Evolutionary conservation across 2,888 invertebrate species (phyloP).

Genomic region (Ophion slaviceki): DNA sequence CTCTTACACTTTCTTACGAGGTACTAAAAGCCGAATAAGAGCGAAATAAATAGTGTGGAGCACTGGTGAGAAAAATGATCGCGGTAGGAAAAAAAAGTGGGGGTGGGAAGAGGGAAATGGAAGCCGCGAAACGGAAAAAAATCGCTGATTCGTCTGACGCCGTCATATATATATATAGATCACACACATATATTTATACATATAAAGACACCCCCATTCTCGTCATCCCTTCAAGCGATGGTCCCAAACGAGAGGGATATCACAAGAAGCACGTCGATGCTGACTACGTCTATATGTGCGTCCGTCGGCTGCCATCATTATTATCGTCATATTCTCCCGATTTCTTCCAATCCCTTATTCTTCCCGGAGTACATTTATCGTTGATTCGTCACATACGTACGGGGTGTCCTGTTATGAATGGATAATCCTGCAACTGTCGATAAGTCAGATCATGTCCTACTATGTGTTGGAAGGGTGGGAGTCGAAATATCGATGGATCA

Average conservation of each 20-base stretch:
- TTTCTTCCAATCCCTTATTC: conserved; percentile 9
- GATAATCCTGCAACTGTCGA: too few species aligned
- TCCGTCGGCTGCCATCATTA: conserved; percentile 47
- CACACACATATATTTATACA: too few species aligned
- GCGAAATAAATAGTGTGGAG: conserved; percentile 33
- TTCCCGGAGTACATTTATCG: neutral
- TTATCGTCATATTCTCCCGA: conserved; percentile 62
- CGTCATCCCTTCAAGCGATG: conserved; percentile 44
- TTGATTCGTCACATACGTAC: neutral
- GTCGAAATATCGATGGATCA: too few species aligned
- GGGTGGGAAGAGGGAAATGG: conserved; percentile 27
- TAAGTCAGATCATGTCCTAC: too few species aligned
- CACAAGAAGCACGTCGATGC: conserved; percentile 48
- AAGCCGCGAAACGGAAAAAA: conserved; percentile 34
- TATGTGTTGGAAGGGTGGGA: too few species aligned
- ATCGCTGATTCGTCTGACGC: conserved; percentile 59
- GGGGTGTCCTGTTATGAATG: too few species aligned
- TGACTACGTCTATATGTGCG: conserved; percentile 13
- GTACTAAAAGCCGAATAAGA: conserved; percentile 80
- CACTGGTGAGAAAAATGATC: conserved; percentile 37
- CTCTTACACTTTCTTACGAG: conserved; percentile 89
- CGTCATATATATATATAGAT: neutral
- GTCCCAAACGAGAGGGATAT: conserved; percentile 55
- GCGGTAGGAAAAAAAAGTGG: conserved; percentile 12
- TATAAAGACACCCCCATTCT: conserved; percentile 25